These are phyloP conservation scores for Cantharis flavilabris DNA, from an alignment of 2,888 invertebrate species.

Conservation along the genomic window DNA sequence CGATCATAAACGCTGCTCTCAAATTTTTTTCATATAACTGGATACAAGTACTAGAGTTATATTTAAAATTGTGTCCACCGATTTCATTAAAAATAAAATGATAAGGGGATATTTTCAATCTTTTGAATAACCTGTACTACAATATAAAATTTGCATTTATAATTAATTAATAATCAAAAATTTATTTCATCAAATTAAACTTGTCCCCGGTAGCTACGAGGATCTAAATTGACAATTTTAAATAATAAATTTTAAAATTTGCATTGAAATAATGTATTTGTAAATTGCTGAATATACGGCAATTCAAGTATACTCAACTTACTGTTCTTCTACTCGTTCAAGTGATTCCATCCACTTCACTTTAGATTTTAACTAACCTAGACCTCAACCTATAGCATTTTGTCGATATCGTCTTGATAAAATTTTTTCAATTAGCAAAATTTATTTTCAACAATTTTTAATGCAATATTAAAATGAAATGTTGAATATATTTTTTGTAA, in stretches of 20 bases:
- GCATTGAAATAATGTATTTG: constrained; percentile 23
- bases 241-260: constrained; percentile 1
- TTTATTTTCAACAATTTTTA: neutral
- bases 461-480: neutral
- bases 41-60: too few relatives aligned
- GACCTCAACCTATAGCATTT: constrained; percentile 22
- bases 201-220: neutral
- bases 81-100: neutral
- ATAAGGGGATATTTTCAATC: too few relatives aligned
- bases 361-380: constrained; percentile 29
- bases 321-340: constrained; percentile 14
- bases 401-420: constrained; percentile 21
- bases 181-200: neutral
- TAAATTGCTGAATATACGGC: constrained; percentile 31
- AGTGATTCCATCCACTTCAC: constrained; percentile 23
- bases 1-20: too few relatives aligned
- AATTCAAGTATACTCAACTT: constrained; percentile 29
- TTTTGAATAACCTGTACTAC: neutral
- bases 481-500: neutral
- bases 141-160: neutral
- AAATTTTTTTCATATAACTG: too few relatives aligned
- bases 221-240: neutral
- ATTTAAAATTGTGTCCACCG: too few relatives aligned
- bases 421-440: neutral
- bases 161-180: neutral